These are phyloP conservation scores for Ciconia maguari DNA, from an alignment of 2,113 vertebrate genomes.

Conservation along the genomic window DNA sequence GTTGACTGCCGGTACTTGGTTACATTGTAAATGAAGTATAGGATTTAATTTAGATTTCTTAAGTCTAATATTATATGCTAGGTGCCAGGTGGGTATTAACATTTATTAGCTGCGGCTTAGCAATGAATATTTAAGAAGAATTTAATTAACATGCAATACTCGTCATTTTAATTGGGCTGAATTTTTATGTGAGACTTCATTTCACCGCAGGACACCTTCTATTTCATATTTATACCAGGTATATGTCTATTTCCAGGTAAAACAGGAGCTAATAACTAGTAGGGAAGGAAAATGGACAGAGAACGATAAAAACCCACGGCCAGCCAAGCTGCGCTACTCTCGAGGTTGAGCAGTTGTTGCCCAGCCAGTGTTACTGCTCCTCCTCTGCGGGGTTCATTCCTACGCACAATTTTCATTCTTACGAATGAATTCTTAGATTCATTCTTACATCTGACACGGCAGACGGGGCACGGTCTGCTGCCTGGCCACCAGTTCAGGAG, in stretches of 20 bases:
- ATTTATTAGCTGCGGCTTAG: background rate
- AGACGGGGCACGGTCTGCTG: background rate
- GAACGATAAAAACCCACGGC: fast-evolving
- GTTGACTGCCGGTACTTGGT: background rate
- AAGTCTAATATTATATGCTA: constrained; percentile 31
- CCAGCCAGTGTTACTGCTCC: background rate
- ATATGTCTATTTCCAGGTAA: background rate
- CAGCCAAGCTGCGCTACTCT: fast-evolving
- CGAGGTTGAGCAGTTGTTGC: background rate
- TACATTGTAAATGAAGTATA: constrained; percentile 31
- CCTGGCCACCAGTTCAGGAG: background rate
- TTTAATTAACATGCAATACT: background rate
- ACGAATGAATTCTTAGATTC: fast-evolving
- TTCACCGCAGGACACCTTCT: constrained; percentile 29
- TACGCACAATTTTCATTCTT: fast-evolving
- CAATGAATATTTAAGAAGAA: background rate
- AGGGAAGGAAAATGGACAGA: background rate
- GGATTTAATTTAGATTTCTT: constrained; percentile 62
- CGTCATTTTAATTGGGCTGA: constrained; percentile 33
- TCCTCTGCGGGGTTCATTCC: background rate
- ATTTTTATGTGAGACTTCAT: background rate
- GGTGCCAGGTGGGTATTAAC: constrained; percentile 25
- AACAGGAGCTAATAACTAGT: background rate
- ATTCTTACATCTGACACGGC: fast-evolving
- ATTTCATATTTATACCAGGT: background rate